A percentile compares a stretch with the other conserved stretches of the same genome.
Conservation (phyloP, 1,140 invertebrate species). For the Batillaria attramentaria region DNA sequence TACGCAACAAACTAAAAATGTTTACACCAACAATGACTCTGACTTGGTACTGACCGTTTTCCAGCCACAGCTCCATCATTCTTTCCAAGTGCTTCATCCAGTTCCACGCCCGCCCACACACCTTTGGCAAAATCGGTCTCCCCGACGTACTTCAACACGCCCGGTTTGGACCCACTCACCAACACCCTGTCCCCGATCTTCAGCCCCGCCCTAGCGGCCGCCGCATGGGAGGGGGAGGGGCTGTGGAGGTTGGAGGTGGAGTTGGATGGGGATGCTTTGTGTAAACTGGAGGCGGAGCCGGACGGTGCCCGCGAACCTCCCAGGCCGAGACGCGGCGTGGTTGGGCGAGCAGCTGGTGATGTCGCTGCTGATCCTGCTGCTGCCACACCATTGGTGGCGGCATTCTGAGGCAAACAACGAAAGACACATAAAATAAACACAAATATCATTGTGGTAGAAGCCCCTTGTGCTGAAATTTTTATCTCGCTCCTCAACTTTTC, state of each 20-base stretch:
- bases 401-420: background rate
- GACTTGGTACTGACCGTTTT: slow-evolving; percentile 71
- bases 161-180: slow-evolving; percentile 89
- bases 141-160: slow-evolving; percentile 88
- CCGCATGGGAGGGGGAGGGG: background rate
- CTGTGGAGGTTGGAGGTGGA: background rate
- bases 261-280: slow-evolving; percentile 44
- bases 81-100: slow-evolving; percentile 94
- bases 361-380: background rate
- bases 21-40: background rate
- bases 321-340: slow-evolving; percentile 44
- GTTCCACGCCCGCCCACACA: slow-evolving; percentile 94
- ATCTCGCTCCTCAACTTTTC: no score
- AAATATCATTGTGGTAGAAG: background rate
- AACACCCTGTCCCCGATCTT: slow-evolving; percentile 92
- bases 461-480: background rate
- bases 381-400: slow-evolving; percentile 22
- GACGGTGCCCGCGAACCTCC: slow-evolving; percentile 50
- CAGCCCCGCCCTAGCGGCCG: slow-evolving; percentile 67
- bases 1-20: background rate
- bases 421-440: no score
- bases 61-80: slow-evolving; percentile 95
- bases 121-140: slow-evolving; percentile 90
- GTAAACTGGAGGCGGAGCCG: slow-evolving; percentile 51
- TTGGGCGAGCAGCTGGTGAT: slow-evolving; percentile 36